phyloP scores from a whole-genome alignment of 2,888 invertebrate genomes.

The Ophioninae sp. region DNA sequence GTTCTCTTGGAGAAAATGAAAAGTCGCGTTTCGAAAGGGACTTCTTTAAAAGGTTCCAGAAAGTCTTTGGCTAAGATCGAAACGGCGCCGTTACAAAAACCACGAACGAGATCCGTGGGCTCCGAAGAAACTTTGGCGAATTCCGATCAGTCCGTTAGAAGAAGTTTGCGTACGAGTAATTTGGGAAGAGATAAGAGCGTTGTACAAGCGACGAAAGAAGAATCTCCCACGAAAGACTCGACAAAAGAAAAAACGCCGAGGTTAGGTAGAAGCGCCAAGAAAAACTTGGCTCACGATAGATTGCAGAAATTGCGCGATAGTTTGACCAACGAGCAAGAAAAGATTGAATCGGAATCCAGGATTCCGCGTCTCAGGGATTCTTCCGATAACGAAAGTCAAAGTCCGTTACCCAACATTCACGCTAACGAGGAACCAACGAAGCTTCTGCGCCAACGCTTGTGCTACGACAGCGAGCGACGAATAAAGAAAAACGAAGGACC shows the following conservation, averaged over 20 bases:
- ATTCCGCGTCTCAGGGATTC: background rate
- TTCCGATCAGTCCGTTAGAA: background rate
- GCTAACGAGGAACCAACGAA: conserved; percentile 51
- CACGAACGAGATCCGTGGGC: conserved; percentile 36
- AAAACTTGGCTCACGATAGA: conserved; percentile 55
- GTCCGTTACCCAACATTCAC: conserved; percentile 40
- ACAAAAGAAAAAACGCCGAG: conserved; percentile 19
- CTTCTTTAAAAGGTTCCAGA: conserved; percentile 19
- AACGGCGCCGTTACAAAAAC: conserved; percentile 19
- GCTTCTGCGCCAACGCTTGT: conserved; percentile 42
- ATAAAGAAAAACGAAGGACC: background rate
- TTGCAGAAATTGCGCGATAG: conserved; percentile 49
- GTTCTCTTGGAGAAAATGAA: conserved; percentile 65
- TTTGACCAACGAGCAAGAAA: conserved; percentile 27
- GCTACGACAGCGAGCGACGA: conserved; percentile 22
- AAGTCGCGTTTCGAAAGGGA: conserved; percentile 13
- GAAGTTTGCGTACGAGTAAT: conserved; percentile 23
- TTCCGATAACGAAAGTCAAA: background rate
- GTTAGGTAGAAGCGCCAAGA: conserved; percentile 50
- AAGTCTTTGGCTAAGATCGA: conserved; percentile 10
- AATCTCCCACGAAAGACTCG: background rate
- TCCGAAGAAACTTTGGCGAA: background rate
- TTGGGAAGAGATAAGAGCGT: background rate
- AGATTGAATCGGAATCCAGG: background rate
- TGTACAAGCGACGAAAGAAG: background rate